Conservation (phyloP, 1,140 invertebrate genomes). For the Drosophila kohkoa region DNA sequence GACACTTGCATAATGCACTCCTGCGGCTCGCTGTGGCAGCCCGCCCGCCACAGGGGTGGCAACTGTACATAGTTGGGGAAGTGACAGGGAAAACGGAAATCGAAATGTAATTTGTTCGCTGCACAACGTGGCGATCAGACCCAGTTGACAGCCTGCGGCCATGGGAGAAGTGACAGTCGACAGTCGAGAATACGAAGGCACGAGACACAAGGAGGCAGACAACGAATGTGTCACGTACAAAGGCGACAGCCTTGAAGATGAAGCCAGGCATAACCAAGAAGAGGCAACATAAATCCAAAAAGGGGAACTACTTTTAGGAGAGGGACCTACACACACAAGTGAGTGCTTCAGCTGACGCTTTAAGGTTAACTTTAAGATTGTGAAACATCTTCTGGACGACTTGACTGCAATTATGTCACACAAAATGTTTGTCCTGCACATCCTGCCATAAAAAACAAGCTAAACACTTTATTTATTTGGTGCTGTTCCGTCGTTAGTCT, state of each 20-base stretch:
- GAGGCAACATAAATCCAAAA: constrained; percentile 26
- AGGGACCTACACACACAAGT: not conserved
- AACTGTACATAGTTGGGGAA: not conserved
- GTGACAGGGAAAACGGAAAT: constrained; percentile 61
- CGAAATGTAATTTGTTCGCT: constrained; percentile 76
- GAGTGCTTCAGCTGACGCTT: not conserved
- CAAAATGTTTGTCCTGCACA: constrained; percentile 48
- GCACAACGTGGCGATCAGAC: constrained; percentile 54
- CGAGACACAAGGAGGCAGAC: constrained; percentile 20
- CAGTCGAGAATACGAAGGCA: constrained; percentile 5
- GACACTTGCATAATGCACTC: constrained; percentile 55
- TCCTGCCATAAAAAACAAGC: constrained; percentile 63
- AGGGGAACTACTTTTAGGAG: constrained; percentile 7
- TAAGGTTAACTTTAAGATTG: constrained; percentile 22
- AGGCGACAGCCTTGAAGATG: constrained; percentile 42
- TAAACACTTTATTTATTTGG: constrained; percentile 79
- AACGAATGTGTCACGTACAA: constrained; percentile 49
- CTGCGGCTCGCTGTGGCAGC: constrained; percentile 9
- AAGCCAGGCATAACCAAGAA: constrained; percentile 33
- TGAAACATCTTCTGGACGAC: constrained; percentile 25
- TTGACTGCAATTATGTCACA: constrained; percentile 68
- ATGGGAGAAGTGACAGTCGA: constrained; percentile 54
- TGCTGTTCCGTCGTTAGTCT: constrained; percentile 66
- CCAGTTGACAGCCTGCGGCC: constrained; percentile 65
- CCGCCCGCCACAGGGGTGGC: not conserved